phyloP scores from a whole-genome alignment of 2,113 vertebrate species.

The Rhinolophus sinicus region DNA sequence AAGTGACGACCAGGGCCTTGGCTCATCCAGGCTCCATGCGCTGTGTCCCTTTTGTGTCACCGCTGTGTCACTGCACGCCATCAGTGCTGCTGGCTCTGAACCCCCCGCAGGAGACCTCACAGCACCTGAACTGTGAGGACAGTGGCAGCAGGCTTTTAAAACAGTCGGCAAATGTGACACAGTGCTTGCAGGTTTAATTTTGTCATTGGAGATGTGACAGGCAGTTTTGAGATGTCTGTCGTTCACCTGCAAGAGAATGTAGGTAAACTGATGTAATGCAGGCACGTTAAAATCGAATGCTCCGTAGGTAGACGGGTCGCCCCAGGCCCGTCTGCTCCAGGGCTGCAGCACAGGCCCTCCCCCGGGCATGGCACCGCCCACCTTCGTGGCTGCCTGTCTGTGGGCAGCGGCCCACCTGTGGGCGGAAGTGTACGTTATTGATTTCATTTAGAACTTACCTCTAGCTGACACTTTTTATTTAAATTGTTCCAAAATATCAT shows the following conservation, averaged over 20 bases:
- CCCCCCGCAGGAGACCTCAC: background rate
- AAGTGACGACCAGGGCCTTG: too few species aligned
- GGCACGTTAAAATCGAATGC: background rate
- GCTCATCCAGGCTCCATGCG: background rate
- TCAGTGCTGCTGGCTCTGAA: background rate
- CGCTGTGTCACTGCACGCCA: too few species aligned
- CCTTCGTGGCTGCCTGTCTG: background rate
- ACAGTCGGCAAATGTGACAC: background rate
- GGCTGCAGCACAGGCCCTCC: background rate
- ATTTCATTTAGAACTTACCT: background rate
- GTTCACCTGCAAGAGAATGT: background rate
- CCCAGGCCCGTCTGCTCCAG: background rate
- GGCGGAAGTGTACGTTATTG: background rate
- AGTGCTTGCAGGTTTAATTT: background rate
- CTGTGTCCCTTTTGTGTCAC: too few species aligned
- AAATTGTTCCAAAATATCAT: background rate
- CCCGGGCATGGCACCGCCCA: too few species aligned
- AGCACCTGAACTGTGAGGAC: background rate
- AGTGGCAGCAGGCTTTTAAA: background rate
- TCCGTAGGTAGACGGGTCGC: background rate
- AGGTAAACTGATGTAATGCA: background rate
- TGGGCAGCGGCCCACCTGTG: fast-evolving
- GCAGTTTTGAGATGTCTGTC: background rate
- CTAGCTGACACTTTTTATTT: background rate
- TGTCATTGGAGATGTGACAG: background rate